Base-by-base conservation (phyloP, 2,797 vertebrate species). In the Dendrocincla tyrannina region DNA sequence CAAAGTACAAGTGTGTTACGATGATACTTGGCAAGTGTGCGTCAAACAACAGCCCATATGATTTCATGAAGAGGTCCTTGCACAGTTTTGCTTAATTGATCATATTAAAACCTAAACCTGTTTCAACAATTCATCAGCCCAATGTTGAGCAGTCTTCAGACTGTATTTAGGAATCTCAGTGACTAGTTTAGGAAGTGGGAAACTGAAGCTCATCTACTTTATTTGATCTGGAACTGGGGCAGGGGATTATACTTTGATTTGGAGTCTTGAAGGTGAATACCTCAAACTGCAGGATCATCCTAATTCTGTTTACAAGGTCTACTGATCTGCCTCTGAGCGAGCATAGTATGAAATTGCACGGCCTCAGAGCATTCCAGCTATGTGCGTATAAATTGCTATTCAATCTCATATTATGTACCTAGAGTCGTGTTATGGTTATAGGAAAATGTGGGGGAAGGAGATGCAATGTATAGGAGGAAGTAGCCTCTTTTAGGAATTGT, bases 321-420 rank as follows among this genome's bases (percentile, higher is more conserved):
- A 0, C 46, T 60, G 69, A 20, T 77, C 49, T 49, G 12, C 30
- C 7, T 37, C 33, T 85, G 19, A 5, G 41, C 19, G 22, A 89
- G 13, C 0, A 0, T 5, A 8, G 35, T 24, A 32, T 53, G 73
- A 28, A 62, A 32, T 17, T 13, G 56, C 19, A 22, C n/a, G 37
- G 33, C 28, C 68, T 83, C 72, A 83, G 37, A 37, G 23, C 28
- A 2, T 9, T 62, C 70, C 8, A 46, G 49, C 33, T 4, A 2
- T 22, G 19, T 17, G 47, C 0, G 0, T 11, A 37, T 70, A 46
- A 76, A 50, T n/a, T 72, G 55, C 22, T 50, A 0, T 32, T 87
- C 49, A 24, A 0, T 50, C n/a, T 33, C 5, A 1, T 16, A 3
- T 46, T 53, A 0, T 2, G 7, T 10, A 42, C 44, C 32, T 49